These are phyloP conservation scores for Nilaparvata lugens DNA, from an alignment of 1,140 invertebrate genomes.

Conservation along the genomic window DNA sequence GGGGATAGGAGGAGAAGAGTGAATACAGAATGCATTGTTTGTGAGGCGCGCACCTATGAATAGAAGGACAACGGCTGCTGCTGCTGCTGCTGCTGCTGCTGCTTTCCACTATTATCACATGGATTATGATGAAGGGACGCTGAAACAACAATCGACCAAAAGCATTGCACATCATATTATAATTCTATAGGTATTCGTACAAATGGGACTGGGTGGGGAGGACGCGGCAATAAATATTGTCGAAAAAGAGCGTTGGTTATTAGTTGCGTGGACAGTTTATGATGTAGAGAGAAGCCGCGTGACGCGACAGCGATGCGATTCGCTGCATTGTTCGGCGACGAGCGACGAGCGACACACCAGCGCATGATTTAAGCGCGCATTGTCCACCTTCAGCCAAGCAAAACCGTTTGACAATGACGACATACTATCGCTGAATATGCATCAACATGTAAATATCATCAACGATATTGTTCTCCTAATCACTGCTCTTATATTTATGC, in stretches of 20 bases:
- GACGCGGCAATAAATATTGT: not conserved
- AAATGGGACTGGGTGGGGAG: not conserved
- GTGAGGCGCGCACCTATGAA: too few relatives aligned
- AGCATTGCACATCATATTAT: too few relatives aligned
- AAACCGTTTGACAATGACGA: not conserved
- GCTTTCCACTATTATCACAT: too few relatives aligned
- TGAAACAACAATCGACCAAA: too few relatives aligned
- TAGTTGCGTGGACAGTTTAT: not conserved
- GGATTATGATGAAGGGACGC: too few relatives aligned
- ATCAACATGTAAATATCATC: slow-evolving; percentile 4
- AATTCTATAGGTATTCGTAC: too few relatives aligned
- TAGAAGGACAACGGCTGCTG: too few relatives aligned
- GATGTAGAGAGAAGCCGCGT: not conserved
- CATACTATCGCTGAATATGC: slow-evolving; percentile 2
- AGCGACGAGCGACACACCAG: not conserved
- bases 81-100: too few relatives aligned
- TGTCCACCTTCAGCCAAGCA: not conserved
- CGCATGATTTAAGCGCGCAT: not conserved
- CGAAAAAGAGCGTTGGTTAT: not conserved
- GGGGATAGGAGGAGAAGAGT: too few relatives aligned
- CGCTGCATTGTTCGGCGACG: not conserved
- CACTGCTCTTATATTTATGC: not conserved
- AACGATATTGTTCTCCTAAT: not conserved
- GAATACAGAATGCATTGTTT: too few relatives aligned
- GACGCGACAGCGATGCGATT: not conserved